These are phyloP conservation scores for Plemyria rubiginata DNA, from an alignment of 2,888 invertebrate species.

Conservation along the genomic window DNA sequence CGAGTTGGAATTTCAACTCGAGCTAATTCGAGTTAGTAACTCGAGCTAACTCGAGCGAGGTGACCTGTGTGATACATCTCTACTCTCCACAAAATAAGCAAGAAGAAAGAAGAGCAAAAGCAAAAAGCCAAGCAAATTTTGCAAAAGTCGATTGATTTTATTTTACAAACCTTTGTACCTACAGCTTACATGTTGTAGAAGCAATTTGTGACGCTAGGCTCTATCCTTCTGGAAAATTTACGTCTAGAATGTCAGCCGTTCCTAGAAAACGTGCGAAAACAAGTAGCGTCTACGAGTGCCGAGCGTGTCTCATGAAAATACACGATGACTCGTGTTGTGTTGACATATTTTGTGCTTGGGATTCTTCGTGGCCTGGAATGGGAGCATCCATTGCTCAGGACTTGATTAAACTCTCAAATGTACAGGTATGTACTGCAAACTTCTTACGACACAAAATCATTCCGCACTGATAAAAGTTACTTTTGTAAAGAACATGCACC, in stretches of 20 bases:
- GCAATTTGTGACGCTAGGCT: neutral
- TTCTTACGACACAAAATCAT: neutral
- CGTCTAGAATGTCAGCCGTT: constrained; percentile 1
- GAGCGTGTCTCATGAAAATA: constrained; percentile 61
- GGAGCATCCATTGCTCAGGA: constrained; percentile 66
- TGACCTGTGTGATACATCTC: no score
- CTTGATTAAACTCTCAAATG: constrained; percentile 59
- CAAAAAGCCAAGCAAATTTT: no score
- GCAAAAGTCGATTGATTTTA: no score
- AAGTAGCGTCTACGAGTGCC: constrained; percentile 54
- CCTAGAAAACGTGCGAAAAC: constrained; percentile 11
- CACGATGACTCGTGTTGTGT: constrained; percentile 44
- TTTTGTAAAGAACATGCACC: neutral
- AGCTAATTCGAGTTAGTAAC: no score
- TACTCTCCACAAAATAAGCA: no score
- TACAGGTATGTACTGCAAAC: constrained; percentile 55
- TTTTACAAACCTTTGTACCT: no score
- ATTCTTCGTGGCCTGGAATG: constrained; percentile 61
- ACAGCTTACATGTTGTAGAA: neutral
- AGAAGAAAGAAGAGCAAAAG: no score
- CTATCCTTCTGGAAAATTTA: neutral
- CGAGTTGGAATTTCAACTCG: no score
- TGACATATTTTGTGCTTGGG: constrained; percentile 64
- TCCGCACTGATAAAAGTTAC: neutral
- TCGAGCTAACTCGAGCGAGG: no score